These are phyloP conservation scores for Baccha elongata DNA, from an alignment of 2,888 invertebrate genomes.

Conservation along the genomic window DNA sequence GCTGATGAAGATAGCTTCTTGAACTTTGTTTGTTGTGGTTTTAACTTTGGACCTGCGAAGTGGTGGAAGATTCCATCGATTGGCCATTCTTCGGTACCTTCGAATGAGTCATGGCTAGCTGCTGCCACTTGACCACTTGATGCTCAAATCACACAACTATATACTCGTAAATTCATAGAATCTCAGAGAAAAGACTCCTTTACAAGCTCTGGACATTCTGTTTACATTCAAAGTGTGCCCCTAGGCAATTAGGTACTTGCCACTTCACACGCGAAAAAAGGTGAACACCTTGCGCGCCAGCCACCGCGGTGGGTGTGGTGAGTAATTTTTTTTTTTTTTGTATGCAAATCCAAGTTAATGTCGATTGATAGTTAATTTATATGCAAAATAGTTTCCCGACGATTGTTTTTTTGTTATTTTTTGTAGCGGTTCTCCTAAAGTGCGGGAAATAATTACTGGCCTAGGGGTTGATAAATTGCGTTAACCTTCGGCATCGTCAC, in stretches of 20 bases:
- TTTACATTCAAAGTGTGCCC: constrained; percentile 55
- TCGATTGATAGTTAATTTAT: constrained; percentile 61
- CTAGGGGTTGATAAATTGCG: constrained; percentile 70
- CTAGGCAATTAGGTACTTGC: constrained; percentile 55
- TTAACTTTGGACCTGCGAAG: neutral
- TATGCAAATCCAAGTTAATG: constrained; percentile 58
- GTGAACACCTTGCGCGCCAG: constrained; percentile 48
- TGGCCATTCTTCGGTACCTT: constrained; percentile 27
- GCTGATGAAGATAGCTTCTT: constrained; percentile 67
- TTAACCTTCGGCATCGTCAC: constrained; percentile 66
- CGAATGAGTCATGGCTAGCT: constrained; percentile 36
- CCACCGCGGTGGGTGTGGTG: constrained; percentile 51
- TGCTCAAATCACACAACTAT: neutral
- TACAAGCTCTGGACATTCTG: constrained; percentile 47
- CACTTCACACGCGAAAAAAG: constrained; percentile 40
- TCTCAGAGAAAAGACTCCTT: constrained; percentile 42
- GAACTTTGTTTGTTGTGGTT: constrained; percentile 30
- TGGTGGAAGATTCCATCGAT: constrained; percentile 26
- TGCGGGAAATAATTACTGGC: constrained; percentile 55
- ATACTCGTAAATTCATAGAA: constrained; percentile 22
- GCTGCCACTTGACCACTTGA: constrained; percentile 43
- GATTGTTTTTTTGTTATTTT: neutral
- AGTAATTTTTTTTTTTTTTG: constrained; percentile 10
- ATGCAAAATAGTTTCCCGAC: constrained; percentile 62
- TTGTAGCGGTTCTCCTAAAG: constrained; percentile 44